These are phyloP conservation scores for Herpetotheres cachinnans DNA, from an alignment of 2,113 vertebrate species.

Conservation along the genomic window DNA sequence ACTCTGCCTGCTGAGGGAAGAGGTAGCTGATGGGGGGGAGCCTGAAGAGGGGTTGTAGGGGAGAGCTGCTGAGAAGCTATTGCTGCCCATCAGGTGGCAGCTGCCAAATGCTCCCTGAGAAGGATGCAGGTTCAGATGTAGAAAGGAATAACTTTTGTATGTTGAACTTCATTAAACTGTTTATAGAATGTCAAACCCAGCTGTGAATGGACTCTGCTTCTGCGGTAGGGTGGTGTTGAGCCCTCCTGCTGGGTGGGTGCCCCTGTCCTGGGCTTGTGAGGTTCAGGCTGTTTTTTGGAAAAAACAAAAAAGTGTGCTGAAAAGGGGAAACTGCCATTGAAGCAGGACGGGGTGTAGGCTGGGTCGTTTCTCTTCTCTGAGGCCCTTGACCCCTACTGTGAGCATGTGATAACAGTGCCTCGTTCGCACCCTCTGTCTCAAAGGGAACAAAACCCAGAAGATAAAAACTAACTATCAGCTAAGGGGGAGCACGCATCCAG, in stretches of 20 bases:
- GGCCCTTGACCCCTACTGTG: too few species aligned
- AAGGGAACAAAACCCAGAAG: too few species aligned
- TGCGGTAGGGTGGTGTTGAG: accelerated
- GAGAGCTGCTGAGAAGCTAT: background rate
- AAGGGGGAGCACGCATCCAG: too few species aligned
- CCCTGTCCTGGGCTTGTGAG: too few species aligned
- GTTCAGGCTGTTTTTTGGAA: too few species aligned
- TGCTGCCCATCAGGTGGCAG: accelerated
- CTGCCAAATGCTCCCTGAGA: background rate
- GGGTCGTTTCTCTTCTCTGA: too few species aligned
- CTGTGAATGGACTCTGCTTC: background rate
- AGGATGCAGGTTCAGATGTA: background rate
- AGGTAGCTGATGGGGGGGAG: background rate
- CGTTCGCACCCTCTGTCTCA: too few species aligned
- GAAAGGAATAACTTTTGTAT: background rate
- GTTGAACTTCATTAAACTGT: background rate
- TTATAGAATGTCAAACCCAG: background rate
- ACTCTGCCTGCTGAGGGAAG: background rate
- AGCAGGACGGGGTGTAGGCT: too few species aligned
- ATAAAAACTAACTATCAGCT: too few species aligned
- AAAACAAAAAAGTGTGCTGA: too few species aligned
- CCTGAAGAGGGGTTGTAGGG: background rate
- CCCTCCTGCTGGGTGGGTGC: background rate
- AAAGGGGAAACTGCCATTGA: too few species aligned
- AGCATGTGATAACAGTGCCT: too few species aligned